These are phyloP conservation scores for Monoplex corrugatus DNA, from an alignment of 2,888 invertebrate species.

Conservation along the genomic window DNA sequence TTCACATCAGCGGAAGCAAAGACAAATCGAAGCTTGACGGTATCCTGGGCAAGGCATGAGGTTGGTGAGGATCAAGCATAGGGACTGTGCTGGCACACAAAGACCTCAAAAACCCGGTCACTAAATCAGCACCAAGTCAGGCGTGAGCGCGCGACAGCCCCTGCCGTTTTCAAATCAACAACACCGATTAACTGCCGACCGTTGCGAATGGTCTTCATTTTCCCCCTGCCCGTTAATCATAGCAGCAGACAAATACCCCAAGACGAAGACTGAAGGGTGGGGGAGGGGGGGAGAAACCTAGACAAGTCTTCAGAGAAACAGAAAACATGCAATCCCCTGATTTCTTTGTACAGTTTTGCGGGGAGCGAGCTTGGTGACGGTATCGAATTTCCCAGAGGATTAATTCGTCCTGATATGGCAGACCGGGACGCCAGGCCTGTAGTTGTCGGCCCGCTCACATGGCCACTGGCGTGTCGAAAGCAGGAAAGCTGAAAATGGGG, in stretches of 20 bases:
- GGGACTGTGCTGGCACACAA: no score
- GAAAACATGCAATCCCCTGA: slow-evolving; percentile 21
- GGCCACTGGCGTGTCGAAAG: not conserved
- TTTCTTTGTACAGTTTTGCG: slow-evolving; percentile 20
- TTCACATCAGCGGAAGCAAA: no score
- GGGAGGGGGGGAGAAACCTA: no score
- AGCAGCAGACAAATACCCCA: not conserved
- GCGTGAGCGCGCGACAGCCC: not conserved
- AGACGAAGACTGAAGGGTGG: no score
- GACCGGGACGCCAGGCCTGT: no score
- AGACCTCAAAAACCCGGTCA: no score
- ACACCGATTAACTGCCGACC: not conserved
- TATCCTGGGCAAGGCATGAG: no score
- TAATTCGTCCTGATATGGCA: slow-evolving; percentile 22
- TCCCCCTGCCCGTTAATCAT: slow-evolving; percentile 10
- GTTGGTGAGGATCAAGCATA: no score
- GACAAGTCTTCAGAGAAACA: slow-evolving; percentile 1
- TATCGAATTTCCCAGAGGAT: slow-evolving; percentile 38
- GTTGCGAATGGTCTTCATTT: not conserved
- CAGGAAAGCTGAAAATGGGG: slow-evolving; percentile 41
- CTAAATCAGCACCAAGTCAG: no score
- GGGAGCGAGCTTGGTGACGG: not conserved
- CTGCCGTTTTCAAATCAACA: not conserved
- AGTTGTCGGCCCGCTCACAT: not conserved
- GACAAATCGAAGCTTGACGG: no score